phyloP scores from a whole-genome alignment of 2,113 vertebrate species.

The Conger conger region DNA sequence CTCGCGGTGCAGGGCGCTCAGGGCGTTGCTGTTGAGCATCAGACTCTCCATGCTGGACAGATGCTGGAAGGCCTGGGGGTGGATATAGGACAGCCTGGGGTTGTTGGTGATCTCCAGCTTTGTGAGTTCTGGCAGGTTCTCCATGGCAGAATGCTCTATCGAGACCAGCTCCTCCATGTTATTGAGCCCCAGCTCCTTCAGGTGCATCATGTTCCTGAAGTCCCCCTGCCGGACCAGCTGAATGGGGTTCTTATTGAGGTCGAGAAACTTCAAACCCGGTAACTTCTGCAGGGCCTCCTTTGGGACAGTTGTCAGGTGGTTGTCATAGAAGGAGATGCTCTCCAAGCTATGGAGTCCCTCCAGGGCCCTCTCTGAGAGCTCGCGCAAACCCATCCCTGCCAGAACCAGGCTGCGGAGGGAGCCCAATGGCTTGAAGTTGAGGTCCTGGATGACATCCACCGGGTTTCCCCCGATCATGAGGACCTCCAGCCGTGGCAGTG shows the following conservation, averaged over 20 bases:
- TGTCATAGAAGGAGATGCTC: slow-evolving; percentile 91
- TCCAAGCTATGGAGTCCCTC: slow-evolving; percentile 82
- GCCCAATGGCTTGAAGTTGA: slow-evolving; percentile 79
- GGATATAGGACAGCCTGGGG: slow-evolving; percentile 89
- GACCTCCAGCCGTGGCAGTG: slow-evolving; percentile 82
- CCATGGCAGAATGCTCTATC: slow-evolving; percentile 82
- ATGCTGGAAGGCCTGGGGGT: slow-evolving; percentile 86
- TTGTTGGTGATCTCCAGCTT: slow-evolving; percentile 97
- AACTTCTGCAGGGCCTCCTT: slow-evolving; percentile 78
- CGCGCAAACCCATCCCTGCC: slow-evolving; percentile 81
- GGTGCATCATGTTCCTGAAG: slow-evolving; percentile 85
- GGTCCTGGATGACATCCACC: slow-evolving; percentile 79
- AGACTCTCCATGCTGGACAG: slow-evolving; percentile 89
- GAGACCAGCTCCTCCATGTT: slow-evolving; percentile 93
- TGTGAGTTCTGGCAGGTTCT: slow-evolving; percentile 91
- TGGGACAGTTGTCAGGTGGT: slow-evolving; percentile 78
- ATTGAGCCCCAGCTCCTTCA: slow-evolving; percentile 90
- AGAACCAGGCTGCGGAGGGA: slow-evolving; percentile 86
- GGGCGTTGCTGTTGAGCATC: slow-evolving; percentile 95
- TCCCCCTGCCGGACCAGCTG: slow-evolving; percentile 82
- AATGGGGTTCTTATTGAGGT: slow-evolving; percentile 88
- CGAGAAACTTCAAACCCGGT: slow-evolving; percentile 86
- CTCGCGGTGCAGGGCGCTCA: slow-evolving; percentile 88
- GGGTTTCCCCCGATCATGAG: slow-evolving; percentile 92
- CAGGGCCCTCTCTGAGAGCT: slow-evolving; percentile 80